A percentile compares a stretch with the other conserved stretches of the same genome.
Conservation (phyloP, 2,797 vertebrate species). For the Oreochromis mossambicus region DNA sequence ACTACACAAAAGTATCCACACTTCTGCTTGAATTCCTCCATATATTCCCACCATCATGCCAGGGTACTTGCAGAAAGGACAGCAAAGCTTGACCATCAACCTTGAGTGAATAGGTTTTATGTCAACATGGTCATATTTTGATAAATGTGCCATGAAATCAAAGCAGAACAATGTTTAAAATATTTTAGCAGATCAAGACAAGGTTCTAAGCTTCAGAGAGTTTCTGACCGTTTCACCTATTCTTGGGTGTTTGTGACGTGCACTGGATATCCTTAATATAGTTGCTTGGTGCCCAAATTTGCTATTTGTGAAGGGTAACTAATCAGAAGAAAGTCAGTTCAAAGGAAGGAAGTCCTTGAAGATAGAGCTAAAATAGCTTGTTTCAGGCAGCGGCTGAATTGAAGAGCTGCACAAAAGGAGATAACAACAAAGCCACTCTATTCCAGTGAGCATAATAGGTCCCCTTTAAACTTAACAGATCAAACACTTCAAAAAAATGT, state of each 20-base stretch:
- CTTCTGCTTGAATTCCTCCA: neutral
- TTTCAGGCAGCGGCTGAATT: neutral
- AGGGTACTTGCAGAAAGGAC: neutral
- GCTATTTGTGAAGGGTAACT: neutral
- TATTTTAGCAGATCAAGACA: neutral
- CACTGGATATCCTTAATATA: neutral
- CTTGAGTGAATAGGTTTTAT: neutral
- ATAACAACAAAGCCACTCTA: neutral
- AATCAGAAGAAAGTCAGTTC: neutral
- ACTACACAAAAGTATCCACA: neutral
- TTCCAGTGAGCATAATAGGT: neutral
- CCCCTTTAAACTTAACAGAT: neutral
- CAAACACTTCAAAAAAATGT: neutral
- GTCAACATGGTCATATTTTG: neutral
- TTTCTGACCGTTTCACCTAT: neutral
- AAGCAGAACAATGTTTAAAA: neutral
- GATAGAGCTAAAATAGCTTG: neutral
- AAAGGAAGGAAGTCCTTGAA: neutral
- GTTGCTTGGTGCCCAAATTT: neutral
- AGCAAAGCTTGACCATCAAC: neutral
- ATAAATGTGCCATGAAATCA: neutral
- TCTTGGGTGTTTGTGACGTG: neutral
- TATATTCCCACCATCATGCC: neutral
- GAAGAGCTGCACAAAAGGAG: neutral
- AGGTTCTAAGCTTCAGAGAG: neutral